A percentile compares a stretch with the other conserved stretches of the same genome.
These are phyloP conservation scores for Prolemur simus DNA, from an alignment of 2,113 vertebrate genomes.

Conservation along the genomic window DNA sequence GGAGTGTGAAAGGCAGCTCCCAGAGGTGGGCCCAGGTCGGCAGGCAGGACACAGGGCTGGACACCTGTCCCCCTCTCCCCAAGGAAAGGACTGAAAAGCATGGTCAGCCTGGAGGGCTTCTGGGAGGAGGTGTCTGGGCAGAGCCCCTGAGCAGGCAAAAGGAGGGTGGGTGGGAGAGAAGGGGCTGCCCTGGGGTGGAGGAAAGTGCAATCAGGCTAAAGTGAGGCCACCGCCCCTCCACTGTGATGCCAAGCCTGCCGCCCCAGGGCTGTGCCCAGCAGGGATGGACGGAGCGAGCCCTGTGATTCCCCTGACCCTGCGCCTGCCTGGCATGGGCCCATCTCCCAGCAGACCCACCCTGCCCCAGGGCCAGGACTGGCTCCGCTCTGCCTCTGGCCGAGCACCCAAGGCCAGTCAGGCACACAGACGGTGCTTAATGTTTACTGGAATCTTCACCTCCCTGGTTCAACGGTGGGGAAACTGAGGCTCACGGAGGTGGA, in stretches of 20 bases:
- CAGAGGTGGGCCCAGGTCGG: neutral
- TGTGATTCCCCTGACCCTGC: neutral
- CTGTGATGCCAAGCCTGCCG: neutral
- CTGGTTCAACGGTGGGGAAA: neutral
- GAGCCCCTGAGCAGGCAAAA: neutral
- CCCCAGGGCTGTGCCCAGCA: neutral
- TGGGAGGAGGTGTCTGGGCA: neutral
- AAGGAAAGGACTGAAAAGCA: neutral
- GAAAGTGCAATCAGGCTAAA: neutral
- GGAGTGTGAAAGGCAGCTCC: neutral
- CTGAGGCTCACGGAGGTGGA: neutral
- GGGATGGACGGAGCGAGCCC: neutral
- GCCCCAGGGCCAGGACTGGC: too few species aligned
- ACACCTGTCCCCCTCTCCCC: accelerated
- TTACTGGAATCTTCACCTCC: neutral
- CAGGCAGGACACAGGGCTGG: neutral
- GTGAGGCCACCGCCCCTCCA: accelerated
- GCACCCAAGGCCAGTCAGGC: neutral
- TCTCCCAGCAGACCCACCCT: neutral
- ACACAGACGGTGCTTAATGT: neutral
- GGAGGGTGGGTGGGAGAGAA: neutral
- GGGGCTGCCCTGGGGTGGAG: accelerated
- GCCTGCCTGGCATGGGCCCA: neutral
- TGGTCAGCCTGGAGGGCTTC: neutral
- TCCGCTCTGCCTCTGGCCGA: neutral